Conservation (phyloP, 30 jellyfish, hydroid and myxozoan species). For the Catostylus mosaicus region DNA sequence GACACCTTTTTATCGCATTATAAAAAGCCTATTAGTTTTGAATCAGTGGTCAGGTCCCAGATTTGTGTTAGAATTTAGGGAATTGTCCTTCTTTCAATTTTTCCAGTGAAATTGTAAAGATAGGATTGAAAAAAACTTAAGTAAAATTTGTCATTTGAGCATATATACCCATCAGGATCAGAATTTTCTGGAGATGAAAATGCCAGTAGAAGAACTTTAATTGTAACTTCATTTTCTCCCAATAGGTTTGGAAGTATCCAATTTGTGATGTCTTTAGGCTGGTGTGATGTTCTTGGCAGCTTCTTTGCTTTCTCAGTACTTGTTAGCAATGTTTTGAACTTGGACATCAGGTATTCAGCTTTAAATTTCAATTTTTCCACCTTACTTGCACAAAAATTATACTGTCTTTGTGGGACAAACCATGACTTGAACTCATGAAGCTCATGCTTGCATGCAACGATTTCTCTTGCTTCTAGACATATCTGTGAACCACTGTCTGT, state of each 20-base stretch:
- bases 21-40: too few species aligned
- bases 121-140: background rate
- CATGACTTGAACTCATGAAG: slow-evolving; percentile 46
- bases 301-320: slow-evolving; percentile 27
- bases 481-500: slow-evolving; percentile 35
- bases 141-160: background rate
- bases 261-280: slow-evolving; percentile 1
- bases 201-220: slow-evolving; percentile 37
- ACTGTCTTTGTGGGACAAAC: slow-evolving; percentile 45
- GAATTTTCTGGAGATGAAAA: slow-evolving; percentile 39
- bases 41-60: too few species aligned
- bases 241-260: slow-evolving; percentile 28
- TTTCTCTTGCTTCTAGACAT: slow-evolving; percentile 20
- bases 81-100: too few species aligned
- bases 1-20: too few species aligned
- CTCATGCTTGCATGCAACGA: slow-evolving; percentile 49
- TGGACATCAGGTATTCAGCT: slow-evolving; percentile 21
- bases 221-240: slow-evolving; percentile 26
- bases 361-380: slow-evolving; percentile 16
- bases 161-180: slow-evolving; percentile 31
- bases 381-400: slow-evolving; percentile 41
- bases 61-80: too few species aligned
- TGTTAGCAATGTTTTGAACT: slow-evolving; percentile 12
- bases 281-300: slow-evolving; percentile 12
- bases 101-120: background rate